Conservation (phyloP, 2,113 vertebrate species). For the Triplophysa siluroides region DNA sequence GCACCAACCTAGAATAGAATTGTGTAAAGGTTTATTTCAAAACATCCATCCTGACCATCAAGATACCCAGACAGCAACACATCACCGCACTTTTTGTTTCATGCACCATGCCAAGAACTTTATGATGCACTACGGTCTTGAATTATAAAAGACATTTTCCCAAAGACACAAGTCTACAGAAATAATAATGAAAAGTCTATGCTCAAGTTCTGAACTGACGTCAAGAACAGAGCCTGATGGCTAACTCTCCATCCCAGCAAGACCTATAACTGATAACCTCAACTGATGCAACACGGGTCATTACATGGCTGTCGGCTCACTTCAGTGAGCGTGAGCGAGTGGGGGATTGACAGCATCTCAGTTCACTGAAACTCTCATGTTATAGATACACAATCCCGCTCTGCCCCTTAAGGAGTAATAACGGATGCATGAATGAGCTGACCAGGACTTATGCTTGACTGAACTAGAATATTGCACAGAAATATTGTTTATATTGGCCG, state of each 20-base stretch:
- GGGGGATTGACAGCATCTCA: not conserved
- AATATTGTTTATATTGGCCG: constrained; percentile 23
- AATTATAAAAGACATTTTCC: no score
- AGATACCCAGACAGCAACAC: not conserved
- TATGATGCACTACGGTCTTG: no score
- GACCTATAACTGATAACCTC: constrained; percentile 4
- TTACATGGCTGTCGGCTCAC: not conserved
- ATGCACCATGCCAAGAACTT: no score
- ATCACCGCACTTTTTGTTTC: no score
- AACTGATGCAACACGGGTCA: constrained; percentile 3
- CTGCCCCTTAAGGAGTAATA: constrained; percentile 10
- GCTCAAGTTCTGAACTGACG: not conserved
- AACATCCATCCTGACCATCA: not conserved
- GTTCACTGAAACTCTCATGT: not conserved
- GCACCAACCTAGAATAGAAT: constrained; percentile 83
- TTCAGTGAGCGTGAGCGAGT: not conserved
- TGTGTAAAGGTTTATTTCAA: not conserved
- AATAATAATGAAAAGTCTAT: no score
- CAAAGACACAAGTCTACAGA: no score
- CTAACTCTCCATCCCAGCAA: not conserved
- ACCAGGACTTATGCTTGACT: constrained; percentile 3
- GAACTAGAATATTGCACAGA: constrained; percentile 13
- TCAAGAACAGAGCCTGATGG: not conserved
- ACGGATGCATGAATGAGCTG: constrained; percentile 8
- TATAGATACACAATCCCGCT: not conserved